Percentiles rank a stretch among this genome's conserved stretches.
Conservation (phyloP, 2,888 invertebrate genomes). For the Arrhopalites spinosus region DNA sequence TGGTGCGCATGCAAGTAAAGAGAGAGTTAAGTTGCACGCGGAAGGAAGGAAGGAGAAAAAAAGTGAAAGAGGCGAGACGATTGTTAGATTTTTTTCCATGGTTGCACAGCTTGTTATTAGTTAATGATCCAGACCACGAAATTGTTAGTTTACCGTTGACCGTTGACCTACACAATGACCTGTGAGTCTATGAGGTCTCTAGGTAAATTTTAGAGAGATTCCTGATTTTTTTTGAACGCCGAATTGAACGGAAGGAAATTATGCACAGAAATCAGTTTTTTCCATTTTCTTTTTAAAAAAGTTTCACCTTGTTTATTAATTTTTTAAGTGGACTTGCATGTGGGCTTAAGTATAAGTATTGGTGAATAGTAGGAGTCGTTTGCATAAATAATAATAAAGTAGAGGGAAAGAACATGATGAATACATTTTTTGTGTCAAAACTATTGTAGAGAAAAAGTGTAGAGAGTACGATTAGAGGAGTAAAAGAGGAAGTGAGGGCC, state of each 20-base stretch:
- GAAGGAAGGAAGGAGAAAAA: constrained; percentile 20
- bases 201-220: no score
- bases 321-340: no score
- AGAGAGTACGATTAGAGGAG: not conserved
- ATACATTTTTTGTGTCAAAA: no score
- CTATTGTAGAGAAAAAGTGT: not conserved
- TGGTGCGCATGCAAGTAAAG: constrained; percentile 20
- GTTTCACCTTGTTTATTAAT: no score
- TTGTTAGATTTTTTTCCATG: constrained; percentile 9
- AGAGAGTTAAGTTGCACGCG: constrained; percentile 9
- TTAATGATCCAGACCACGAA: constrained; percentile 33
- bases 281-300: no score
- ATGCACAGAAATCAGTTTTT: not conserved
- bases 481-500: not conserved
- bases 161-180: constrained; percentile 32
- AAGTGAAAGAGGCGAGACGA: constrained; percentile 19
- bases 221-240: no score
- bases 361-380: no score
- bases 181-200: not conserved
- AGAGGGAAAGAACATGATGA: no score
- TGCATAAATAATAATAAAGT: no score
- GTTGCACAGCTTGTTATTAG: constrained; percentile 30
- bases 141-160: constrained; percentile 20
- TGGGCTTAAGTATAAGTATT: no score
- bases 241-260: not conserved